These are phyloP conservation scores for Brassicogethes aeneus DNA, from an alignment of 2,888 invertebrate genomes.

Conservation along the genomic window DNA sequence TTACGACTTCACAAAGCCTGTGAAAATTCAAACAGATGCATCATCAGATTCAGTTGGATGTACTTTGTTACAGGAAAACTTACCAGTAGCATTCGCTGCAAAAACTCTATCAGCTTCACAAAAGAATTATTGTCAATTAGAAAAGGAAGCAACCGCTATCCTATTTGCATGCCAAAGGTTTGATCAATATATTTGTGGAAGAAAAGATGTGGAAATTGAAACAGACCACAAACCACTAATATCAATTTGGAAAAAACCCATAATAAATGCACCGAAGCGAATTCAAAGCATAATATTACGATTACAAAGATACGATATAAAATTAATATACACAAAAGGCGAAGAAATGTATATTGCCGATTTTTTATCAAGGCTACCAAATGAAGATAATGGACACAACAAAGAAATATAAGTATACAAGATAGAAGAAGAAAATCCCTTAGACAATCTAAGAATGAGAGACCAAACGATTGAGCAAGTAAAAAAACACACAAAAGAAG, in stretches of 20 bases:
- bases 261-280: too few relatives aligned
- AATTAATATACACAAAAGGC: conserved; percentile 1
- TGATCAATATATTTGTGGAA: too few relatives aligned
- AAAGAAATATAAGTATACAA: conserved; percentile 1
- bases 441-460: conserved; percentile 4
- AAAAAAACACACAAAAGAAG: conserved; percentile 2
- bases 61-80: background rate
- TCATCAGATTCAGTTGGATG: conserved; percentile 2
- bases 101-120: too few relatives aligned
- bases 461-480: conserved; percentile 5
- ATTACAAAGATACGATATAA: conserved; percentile 1
- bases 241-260: too few relatives aligned
- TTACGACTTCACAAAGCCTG: background rate
- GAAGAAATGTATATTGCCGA: conserved; percentile 1
- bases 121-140: too few relatives aligned
- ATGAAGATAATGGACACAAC: background rate
- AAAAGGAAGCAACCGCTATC: too few relatives aligned
- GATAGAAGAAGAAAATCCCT: conserved; percentile 2
- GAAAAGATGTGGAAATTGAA: too few relatives aligned
- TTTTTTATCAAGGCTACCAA: conserved; percentile 1
- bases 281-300: background rate
- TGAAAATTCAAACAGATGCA: conserved; percentile 1
- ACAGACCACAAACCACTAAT: too few relatives aligned
- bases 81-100: too few relatives aligned
- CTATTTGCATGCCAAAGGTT: too few relatives aligned